phyloP scores from a whole-genome alignment of 2,797 vertebrate species.

The Tokudaia tokunoshimensis region DNA sequence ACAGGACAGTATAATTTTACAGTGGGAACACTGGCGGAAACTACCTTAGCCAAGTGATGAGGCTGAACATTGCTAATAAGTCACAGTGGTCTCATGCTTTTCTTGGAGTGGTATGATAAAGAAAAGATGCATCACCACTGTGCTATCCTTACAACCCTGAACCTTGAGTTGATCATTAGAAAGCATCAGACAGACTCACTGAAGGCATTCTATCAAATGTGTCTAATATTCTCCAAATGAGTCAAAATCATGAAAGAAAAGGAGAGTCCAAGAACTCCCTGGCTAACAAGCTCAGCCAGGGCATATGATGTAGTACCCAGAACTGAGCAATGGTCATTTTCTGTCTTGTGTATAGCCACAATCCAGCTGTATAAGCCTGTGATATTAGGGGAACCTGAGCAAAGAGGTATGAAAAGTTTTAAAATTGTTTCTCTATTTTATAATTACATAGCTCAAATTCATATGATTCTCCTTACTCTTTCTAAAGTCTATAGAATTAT shows the following conservation, averaged over 20 bases:
- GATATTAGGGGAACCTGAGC: neutral
- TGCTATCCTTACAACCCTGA: neutral
- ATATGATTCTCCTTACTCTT: neutral
- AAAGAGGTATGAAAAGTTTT: neutral
- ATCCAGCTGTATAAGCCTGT: neutral
- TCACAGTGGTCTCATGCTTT: neutral
- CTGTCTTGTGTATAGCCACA: neutral
- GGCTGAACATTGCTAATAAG: neutral
- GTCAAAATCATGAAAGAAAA: neutral
- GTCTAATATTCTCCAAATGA: neutral
- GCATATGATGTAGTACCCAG: neutral
- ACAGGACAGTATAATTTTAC: neutral
- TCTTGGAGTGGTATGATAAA: neutral
- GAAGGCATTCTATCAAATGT: constrained; percentile 3
- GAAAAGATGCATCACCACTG: neutral
- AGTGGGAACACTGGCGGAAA: neutral
- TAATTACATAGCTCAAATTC: constrained; percentile 40
- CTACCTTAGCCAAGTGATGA: neutral
- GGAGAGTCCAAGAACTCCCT: constrained; percentile 29
- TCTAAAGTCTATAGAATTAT: constrained; percentile 50
- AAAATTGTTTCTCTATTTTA: constrained; percentile 25
- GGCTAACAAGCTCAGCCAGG: neutral
- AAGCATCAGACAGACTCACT: constrained; percentile 9
- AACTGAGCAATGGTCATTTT: neutral
- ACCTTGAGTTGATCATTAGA: neutral